Conservation (phyloP, 2,888 invertebrate species). For the Agrypnus murinus region DNA sequence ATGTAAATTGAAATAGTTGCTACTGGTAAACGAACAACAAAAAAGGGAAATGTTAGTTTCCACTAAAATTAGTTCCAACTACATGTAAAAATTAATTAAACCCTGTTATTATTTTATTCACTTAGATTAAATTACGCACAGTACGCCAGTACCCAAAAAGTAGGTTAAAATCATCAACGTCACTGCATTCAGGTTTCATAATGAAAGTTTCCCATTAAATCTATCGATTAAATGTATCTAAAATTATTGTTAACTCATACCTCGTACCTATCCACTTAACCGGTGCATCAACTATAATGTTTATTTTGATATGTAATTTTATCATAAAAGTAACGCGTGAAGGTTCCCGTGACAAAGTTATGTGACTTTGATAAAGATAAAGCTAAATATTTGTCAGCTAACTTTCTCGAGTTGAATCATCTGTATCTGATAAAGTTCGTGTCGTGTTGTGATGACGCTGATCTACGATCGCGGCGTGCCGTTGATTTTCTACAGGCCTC, state of each 20-base stretch:
- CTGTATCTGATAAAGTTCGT: conserved; percentile 36
- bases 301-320: conserved; percentile 31
- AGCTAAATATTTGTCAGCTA: conserved; percentile 41
- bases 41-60: too few species aligned
- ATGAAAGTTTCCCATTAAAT: neutral
- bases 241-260: neutral
- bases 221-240: conserved; percentile 1
- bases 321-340: conserved; percentile 26
- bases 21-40: too few species aligned
- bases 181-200: too few species aligned
- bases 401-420: conserved; percentile 37
- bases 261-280: conserved; percentile 8
- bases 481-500: conserved; percentile 14
- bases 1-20: too few species aligned
- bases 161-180: too few species aligned
- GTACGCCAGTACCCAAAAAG: too few species aligned
- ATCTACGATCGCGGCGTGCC: conserved; percentile 22
- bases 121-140: too few species aligned
- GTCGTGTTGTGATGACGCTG: conserved; percentile 30
- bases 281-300: conserved; percentile 25
- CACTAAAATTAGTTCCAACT: too few species aligned
- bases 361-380: conserved; percentile 39
- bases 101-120: too few species aligned
- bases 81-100: too few species aligned
- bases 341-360: conserved; percentile 25